Conservation (phyloP, 1,140 invertebrate genomes). For the Globodera rostochiensis region DNA sequence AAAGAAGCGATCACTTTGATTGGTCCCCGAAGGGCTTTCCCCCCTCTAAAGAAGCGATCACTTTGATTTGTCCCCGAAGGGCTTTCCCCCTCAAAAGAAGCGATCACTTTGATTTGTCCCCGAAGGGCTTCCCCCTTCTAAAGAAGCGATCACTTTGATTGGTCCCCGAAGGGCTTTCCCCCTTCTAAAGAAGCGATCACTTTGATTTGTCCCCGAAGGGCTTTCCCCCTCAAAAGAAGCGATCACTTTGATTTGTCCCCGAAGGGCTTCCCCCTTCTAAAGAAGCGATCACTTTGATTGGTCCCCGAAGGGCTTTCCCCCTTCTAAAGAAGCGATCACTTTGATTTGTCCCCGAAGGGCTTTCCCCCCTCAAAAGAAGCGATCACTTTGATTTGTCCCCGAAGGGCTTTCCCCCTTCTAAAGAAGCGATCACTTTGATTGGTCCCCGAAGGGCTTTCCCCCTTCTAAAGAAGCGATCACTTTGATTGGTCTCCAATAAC, state of each 20-base stretch:
- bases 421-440: no score
- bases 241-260: no score
- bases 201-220: conserved; percentile 68
- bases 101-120: no score
- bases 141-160: background rate
- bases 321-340: conserved; percentile 60
- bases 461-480: background rate
- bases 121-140: conserved; percentile 77
- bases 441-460: background rate
- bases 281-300: no score
- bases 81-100: conserved; percentile 72
- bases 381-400: no score
- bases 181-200: conserved; percentile 65
- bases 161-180: conserved; percentile 74
- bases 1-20: background rate
- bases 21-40: conserved; percentile 73
- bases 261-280: conserved; percentile 77
- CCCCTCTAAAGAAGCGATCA: conserved; percentile 66
- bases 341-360: conserved; percentile 70
- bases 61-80: conserved; percentile 68
- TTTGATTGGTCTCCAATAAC: conserved; percentile 43
- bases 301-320: conserved; percentile 75
- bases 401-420: conserved; percentile 77
- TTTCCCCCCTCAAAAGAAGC: conserved; percentile 71
- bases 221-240: conserved; percentile 71